Conservation (phyloP, 2,888 invertebrate species). For the Metopia argyrocephala region DNA sequence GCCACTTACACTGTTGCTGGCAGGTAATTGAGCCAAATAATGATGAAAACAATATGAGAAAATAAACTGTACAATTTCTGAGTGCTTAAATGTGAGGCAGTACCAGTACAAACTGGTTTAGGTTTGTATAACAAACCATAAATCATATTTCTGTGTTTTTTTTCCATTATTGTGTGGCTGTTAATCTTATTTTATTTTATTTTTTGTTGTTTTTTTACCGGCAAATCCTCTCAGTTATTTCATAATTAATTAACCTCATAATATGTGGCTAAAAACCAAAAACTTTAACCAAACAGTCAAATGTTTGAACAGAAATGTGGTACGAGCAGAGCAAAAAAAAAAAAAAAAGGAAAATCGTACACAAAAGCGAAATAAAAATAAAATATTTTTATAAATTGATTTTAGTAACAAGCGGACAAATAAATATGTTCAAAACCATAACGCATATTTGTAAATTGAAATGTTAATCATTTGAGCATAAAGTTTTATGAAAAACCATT, state of each 20-base stretch:
- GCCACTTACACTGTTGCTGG: background rate
- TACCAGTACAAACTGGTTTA: too few relatives aligned
- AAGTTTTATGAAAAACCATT: background rate
- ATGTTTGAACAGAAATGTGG: constrained; percentile 8
- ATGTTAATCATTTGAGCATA: constrained; percentile 55
- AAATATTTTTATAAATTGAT: background rate
- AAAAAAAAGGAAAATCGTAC: background rate
- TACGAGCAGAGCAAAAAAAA: constrained; percentile 13
- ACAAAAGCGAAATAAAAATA: background rate
- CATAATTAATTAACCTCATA: constrained; percentile 53
- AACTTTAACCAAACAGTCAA: background rate
- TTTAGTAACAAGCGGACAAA: background rate
- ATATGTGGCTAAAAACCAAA: background rate
- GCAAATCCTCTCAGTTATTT: background rate
- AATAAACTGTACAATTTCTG: too few relatives aligned
- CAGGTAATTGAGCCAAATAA: constrained; percentile 42
- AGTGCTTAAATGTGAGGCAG: too few relatives aligned
- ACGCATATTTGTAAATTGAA: constrained; percentile 32
- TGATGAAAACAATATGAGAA: background rate
- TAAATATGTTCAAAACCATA: background rate
- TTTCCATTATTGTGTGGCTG: constrained; percentile 15
- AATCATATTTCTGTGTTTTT: background rate
- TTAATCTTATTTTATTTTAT: constrained; percentile 38
- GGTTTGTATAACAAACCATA: too few relatives aligned
- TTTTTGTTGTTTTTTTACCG: background rate